Percentiles rank a stretch among this genome's conserved stretches.
phyloP scores from a whole-genome alignment of 2,797 vertebrate species.

The Diceros bicornis region DNA sequence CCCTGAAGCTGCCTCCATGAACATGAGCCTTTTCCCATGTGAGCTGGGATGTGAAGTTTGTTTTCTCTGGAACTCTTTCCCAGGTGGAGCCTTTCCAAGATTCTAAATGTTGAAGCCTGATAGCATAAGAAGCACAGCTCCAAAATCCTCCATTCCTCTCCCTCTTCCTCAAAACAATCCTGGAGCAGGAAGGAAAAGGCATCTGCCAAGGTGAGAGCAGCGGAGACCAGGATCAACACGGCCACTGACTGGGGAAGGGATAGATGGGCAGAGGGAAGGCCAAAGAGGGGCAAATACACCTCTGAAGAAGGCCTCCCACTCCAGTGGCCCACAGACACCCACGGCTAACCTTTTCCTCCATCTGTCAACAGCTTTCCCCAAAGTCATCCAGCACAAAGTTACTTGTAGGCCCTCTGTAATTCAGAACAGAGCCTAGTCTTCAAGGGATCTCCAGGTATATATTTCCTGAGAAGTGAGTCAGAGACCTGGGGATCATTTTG shows the following conservation, averaged over 20 bases:
- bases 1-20: constrained; percentile 82
- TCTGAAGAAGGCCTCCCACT: background rate
- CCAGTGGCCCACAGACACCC: background rate
- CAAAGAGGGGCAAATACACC: background rate
- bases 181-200: constrained; percentile 69
- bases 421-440: constrained; percentile 84
- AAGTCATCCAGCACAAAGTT: background rate
- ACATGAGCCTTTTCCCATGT: constrained; percentile 81
- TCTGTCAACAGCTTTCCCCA: background rate
- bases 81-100: constrained; percentile 90
- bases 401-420: constrained; percentile 16
- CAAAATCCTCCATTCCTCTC: constrained; percentile 81
- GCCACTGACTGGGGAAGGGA: background rate
- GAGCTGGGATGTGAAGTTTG: constrained; percentile 86
- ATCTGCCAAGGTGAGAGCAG: constrained; percentile 10
- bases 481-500: constrained; percentile 69
- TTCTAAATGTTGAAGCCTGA: constrained; percentile 87
- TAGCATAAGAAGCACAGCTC: constrained; percentile 86
- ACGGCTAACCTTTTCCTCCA: background rate
- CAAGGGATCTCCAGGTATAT: constrained; percentile 72
- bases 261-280: background rate
- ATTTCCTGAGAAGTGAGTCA: constrained; percentile 83
- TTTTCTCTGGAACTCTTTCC: constrained; percentile 90
- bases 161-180: constrained; percentile 73
- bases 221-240: background rate